A percentile compares a stretch with the other conserved stretches of the same genome.
phyloP scores from a whole-genome alignment of 2,113 vertebrate species.

The Microtus oregoni region DNA sequence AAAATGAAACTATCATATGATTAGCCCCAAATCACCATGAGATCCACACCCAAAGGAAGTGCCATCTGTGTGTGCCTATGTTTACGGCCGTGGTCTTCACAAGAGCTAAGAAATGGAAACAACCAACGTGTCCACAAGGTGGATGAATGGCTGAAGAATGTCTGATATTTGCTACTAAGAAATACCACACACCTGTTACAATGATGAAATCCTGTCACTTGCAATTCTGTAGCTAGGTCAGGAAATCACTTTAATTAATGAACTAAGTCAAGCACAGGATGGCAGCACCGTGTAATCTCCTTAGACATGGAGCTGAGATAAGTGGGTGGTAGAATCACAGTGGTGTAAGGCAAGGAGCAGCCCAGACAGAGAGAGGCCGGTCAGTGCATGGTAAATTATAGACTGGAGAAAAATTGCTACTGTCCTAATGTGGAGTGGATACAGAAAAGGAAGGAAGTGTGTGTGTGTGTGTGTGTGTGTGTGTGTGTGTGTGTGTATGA shows the following conservation, averaged over 20 bases:
- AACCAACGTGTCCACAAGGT: neutral
- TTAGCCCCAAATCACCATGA: too few relatives aligned
- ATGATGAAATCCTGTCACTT: neutral
- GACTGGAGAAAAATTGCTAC: neutral
- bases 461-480: neutral
- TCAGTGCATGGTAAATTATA: neutral
- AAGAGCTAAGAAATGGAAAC: neutral
- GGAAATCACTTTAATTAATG: neutral
- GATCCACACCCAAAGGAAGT: neutral
- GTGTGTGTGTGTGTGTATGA: neutral
- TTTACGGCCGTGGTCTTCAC: neutral
- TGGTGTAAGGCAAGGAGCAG: neutral
- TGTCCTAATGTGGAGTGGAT: neutral
- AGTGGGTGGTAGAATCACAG: neutral
- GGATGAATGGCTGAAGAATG: neutral
- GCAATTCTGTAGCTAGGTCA: neutral
- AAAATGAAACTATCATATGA: neutral
- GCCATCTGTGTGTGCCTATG: neutral
- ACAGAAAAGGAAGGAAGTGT: neutral
- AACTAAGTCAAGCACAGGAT: neutral
- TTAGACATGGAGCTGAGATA: neutral
- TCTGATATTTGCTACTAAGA: neutral
- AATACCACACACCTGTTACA: neutral
- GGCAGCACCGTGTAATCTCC: neutral
- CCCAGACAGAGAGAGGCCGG: neutral